Percentiles rank a stretch among this genome's conserved stretches.
phyloP scores from a whole-genome alignment of 1,140 invertebrate genomes.

The Branchinecta lynchi region DNA sequence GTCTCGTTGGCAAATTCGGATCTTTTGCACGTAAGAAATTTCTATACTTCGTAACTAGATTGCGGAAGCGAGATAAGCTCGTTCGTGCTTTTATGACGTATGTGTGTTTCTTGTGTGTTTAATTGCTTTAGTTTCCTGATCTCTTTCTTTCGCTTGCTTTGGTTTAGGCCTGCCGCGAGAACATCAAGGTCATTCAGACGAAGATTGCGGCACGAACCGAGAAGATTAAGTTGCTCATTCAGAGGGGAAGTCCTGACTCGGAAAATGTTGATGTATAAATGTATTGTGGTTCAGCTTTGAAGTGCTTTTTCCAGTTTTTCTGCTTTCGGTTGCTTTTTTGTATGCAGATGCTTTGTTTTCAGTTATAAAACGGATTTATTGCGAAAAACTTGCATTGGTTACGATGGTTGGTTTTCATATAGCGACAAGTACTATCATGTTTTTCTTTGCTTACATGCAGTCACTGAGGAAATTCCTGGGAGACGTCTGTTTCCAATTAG shows the following conservation, averaged over 20 bases:
- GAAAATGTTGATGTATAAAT: conserved; percentile 29
- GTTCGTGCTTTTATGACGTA: too few species aligned
- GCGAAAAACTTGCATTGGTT: too few species aligned
- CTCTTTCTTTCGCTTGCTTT: conserved; percentile 13
- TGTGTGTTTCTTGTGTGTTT: too few species aligned
- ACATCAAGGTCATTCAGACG: conserved; percentile 64
- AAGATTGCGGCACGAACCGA: conserved; percentile 71
- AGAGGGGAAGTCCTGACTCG: conserved; percentile 62
- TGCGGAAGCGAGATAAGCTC: too few species aligned
- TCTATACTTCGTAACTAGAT: too few species aligned
- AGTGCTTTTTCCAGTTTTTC: conserved; percentile 16
- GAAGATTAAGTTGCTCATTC: conserved; percentile 65
- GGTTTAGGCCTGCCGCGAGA: conserved; percentile 60
- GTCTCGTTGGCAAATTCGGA: too few species aligned
- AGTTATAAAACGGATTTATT: background rate
- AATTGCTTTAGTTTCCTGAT: background rate
- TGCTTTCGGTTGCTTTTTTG: background rate
- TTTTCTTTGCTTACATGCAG: background rate
- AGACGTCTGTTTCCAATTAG: background rate
- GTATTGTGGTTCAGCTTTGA: conserved; percentile 16
- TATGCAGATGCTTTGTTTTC: background rate
- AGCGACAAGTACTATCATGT: too few species aligned
- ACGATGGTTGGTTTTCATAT: too few species aligned
- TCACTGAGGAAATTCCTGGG: background rate
- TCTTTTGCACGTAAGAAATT: too few species aligned